Percentiles rank a stretch among this genome's conserved stretches.
phyloP scores from a whole-genome alignment of 2,797 vertebrate species.

The Taenioides sp. region DNA sequence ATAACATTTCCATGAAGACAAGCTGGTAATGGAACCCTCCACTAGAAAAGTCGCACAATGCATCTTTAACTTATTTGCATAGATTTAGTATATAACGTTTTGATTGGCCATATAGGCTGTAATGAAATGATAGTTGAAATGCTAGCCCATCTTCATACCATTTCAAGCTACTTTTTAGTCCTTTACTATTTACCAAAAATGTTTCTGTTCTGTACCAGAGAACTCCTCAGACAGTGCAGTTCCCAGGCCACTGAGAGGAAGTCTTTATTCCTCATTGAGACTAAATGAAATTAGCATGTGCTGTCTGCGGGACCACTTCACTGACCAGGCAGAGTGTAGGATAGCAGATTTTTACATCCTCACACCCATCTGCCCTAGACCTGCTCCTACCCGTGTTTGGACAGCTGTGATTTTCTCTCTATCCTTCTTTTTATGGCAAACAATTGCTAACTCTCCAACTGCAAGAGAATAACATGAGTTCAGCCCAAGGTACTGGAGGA shows the following conservation, averaged over 20 bases:
- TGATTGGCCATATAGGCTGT: no score
- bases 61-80: no score
- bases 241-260: slow-evolving; percentile 25
- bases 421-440: slow-evolving; percentile 38
- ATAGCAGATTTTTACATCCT: slow-evolving; percentile 39
- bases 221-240: slow-evolving; percentile 17
- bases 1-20: no score
- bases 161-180: no score
- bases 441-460: slow-evolving; percentile 51
- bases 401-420: slow-evolving; percentile 68
- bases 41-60: no score
- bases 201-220: slow-evolving; percentile 10
- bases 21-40: no score
- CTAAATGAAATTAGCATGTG: slow-evolving; percentile 49
- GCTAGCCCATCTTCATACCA: background rate
- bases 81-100: no score
- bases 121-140: no score
- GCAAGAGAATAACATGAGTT: slow-evolving; percentile 52
- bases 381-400: slow-evolving; percentile 58
- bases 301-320: slow-evolving; percentile 37
- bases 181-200: background rate
- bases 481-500: slow-evolving; percentile 43
- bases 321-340: slow-evolving; percentile 32
- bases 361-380: slow-evolving; percentile 45
- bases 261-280: slow-evolving; percentile 19